Base-by-base conservation (phyloP, 2,113 vertebrate species). In the Forbesichthys agassizii region DNA sequence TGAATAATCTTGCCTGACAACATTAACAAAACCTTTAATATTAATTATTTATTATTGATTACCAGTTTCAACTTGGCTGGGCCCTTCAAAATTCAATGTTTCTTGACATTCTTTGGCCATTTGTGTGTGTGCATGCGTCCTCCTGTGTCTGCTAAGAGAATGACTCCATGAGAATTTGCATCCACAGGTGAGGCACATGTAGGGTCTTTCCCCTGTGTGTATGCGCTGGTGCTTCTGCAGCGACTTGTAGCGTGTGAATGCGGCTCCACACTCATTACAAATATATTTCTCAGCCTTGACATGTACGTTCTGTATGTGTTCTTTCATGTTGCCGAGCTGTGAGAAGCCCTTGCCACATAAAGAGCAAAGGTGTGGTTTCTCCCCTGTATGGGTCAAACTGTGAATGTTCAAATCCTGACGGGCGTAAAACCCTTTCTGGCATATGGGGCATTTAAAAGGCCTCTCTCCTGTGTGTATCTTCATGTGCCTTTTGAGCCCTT, bases 331-430 rank as follows among this genome's bases (percentile, higher is more conserved):
- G 48, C 89, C 89, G 33, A 88, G 74, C 76, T 90, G 89, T 0
- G 89, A 87, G 64, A 90, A 90, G 53, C 89, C 84, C 80, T 90
- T 90, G 0, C 89, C 89, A 1, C 89, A 90, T 68, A 90, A 76
- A 0, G 86, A 81, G 69, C 89, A 90, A 4, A 86, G 70, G 47
- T 90, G 85, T 0, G 89, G 89, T 52, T 89, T 90, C 78, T 88
- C 86, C 0, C 89, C 89, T 0, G 89, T 87, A 76, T 90, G 89
- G 47, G 61, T 89, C 72, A 88, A 54, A 0, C 0, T 46, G 0
- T 90, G 89, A 59, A 81, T 79, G 20, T 81, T 89, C 57, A 90
- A 16, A 36, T 88, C 86, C 20, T 85, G 86, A 0, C 88, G 84
- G 5, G 88, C 85, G 55, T 84, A 89, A 76, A 90, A 90, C 1